Conservation (phyloP, 37 sponge, comb jelly and placozoan genomes). For the Aplysina aerophoba region DNA sequence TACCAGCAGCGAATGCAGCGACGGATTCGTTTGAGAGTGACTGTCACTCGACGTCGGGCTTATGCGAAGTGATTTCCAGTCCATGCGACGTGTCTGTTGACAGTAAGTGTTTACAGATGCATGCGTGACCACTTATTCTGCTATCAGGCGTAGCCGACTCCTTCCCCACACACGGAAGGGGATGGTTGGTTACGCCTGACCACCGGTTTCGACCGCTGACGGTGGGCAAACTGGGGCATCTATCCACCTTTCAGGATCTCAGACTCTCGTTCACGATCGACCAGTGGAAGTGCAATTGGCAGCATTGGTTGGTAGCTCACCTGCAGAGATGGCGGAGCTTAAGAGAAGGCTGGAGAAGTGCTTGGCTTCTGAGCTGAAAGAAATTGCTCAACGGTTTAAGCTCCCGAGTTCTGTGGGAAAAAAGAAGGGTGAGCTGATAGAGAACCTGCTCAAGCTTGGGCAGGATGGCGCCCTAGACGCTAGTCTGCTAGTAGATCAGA, state of each 20-base stretch:
- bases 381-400: constrained; percentile 2
- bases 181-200: background rate
- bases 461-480: no score
- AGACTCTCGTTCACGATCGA: background rate
- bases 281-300: constrained; percentile 8
- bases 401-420: no score
- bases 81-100: constrained; percentile 12
- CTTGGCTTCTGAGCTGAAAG: constrained; percentile 3
- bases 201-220: background rate
- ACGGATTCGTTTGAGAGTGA: no score
- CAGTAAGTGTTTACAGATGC: background rate
- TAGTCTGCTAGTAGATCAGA: no score
- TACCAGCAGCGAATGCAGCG: background rate
- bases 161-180: background rate
- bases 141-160: background rate
- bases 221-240: background rate
- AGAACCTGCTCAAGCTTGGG: no score
- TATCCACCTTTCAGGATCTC: background rate
- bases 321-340: constrained; percentile 4
- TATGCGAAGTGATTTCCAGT: background rate
- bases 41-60: constrained; percentile 4
- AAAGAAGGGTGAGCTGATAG: no score
- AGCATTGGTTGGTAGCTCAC: background rate
- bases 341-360: constrained; percentile 8
- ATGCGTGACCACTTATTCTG: background rate